phyloP scores from a whole-genome alignment of 2,797 vertebrate genomes.

The Phrynocephalus vlangalii region DNA sequence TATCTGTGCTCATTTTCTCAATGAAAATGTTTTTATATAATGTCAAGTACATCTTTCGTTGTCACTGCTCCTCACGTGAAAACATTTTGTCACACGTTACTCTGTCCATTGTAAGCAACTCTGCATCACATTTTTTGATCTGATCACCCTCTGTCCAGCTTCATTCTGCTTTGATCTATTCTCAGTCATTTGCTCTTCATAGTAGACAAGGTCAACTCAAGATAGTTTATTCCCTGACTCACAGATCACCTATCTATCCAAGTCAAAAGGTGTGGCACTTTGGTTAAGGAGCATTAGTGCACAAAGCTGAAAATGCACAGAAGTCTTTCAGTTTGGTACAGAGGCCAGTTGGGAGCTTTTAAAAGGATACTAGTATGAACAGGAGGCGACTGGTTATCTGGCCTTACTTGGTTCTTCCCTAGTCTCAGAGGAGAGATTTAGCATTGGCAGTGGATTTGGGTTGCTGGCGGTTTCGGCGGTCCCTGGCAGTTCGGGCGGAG shows the following conservation, averaged over 20 bases:
- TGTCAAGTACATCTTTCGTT: not conserved
- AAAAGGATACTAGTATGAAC: too few relatives aligned
- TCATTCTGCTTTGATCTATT: not conserved
- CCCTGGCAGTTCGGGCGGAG: too few relatives aligned
- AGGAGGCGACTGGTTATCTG: too few relatives aligned
- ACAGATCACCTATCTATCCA: not conserved
- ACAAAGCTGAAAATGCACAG: too few relatives aligned
- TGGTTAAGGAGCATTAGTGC: too few relatives aligned
- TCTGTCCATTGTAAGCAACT: slow-evolving; percentile 23
- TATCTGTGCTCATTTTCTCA: slow-evolving; percentile 19
- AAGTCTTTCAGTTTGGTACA: too few relatives aligned
- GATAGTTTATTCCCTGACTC: not conserved
- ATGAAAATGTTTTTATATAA: slow-evolving; percentile 16
- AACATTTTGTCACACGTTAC: slow-evolving; percentile 25
- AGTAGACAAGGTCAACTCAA: not conserved
- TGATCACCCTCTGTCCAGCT: slow-evolving; percentile 10
- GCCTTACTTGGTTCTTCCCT: too few relatives aligned
- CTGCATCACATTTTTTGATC: not conserved
- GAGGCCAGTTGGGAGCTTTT: too few relatives aligned
- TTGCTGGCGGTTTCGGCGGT: too few relatives aligned
- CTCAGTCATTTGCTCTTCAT: not conserved
- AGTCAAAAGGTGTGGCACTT: too few relatives aligned
- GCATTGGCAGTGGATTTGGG: too few relatives aligned
- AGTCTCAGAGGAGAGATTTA: too few relatives aligned
- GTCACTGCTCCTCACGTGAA: slow-evolving; percentile 22